Evolutionary conservation across 2,113 vertebrate species (phyloP).

Genomic region (Herpetotheres cachinnans): DNA sequence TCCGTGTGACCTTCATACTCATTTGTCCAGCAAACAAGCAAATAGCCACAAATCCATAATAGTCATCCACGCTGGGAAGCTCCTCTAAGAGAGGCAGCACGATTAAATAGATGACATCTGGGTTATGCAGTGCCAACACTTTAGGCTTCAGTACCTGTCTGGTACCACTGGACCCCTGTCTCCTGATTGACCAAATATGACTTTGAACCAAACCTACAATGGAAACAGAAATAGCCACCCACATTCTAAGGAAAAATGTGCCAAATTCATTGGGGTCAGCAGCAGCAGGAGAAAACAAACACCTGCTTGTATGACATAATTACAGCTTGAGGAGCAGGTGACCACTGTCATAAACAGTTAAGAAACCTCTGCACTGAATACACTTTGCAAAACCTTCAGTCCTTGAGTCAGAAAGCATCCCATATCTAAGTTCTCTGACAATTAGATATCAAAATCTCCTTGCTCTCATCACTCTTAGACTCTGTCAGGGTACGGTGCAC

Average conservation of each 20-base stretch:
- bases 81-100: background rate
- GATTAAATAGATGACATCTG: background rate
- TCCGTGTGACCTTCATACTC: background rate
- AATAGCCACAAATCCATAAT: background rate
- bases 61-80: background rate
- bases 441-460: background rate
- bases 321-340: background rate
- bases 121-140: background rate
- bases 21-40: background rate
- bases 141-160: background rate
- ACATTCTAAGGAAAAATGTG: background rate
- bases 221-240: background rate
- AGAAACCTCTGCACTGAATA: background rate
- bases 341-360: background rate
- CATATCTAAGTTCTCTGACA: background rate
- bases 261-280: accelerated
- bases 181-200: background rate
- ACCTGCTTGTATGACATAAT: background rate
- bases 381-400: background rate
- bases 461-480: background rate
- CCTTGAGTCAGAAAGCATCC: background rate
- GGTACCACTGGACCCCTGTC: background rate
- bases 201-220: background rate
- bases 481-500: background rate
- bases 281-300: background rate